Evolutionary conservation across 1,140 invertebrate species (phyloP).

Genomic region (Drosophila kurseongensis): DNA sequence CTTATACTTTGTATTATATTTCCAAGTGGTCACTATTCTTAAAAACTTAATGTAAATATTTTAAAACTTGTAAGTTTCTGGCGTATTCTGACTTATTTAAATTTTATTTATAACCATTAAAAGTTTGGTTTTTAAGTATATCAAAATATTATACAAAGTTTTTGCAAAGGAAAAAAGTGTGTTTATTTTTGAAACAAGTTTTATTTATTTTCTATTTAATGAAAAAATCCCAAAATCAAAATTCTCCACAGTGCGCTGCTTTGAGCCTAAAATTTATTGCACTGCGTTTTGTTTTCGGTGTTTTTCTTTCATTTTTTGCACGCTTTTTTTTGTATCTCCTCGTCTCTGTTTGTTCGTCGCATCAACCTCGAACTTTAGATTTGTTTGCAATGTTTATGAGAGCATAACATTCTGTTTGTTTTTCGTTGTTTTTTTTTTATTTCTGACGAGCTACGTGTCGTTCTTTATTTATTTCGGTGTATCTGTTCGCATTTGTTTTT

Average conservation of each 20-base stretch:
- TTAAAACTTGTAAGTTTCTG: no score
- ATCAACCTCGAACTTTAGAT: slow-evolving; percentile 81
- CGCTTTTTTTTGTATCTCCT: slow-evolving; percentile 11
- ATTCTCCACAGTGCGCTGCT: slow-evolving; percentile 14
- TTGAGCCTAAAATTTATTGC: slow-evolving; percentile 77
- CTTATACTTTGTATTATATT: no score
- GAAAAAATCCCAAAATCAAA: neutral
- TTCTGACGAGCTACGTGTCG: slow-evolving; percentile 51
- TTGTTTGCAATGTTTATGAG: slow-evolving; percentile 81
- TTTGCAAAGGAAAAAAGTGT: no score
- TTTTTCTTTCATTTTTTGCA: slow-evolving; percentile 47
- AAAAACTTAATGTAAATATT: no score
- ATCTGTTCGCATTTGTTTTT: slow-evolving; percentile 36
- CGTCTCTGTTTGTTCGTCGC: slow-evolving; percentile 62
- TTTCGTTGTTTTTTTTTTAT: slow-evolving; percentile 28
- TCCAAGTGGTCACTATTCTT: no score
- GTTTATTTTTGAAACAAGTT: no score
- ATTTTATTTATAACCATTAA: no score
- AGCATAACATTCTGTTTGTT: slow-evolving; percentile 73
- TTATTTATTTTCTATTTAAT: no score
- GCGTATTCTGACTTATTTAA: no score
- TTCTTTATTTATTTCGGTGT: slow-evolving; percentile 47
- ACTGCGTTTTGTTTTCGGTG: slow-evolving; percentile 47
- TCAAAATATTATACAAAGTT: no score
- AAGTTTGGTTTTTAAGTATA: no score